These are phyloP conservation scores for Mus pahari DNA, from an alignment of 2,113 vertebrate genomes.

Conservation along the genomic window DNA sequence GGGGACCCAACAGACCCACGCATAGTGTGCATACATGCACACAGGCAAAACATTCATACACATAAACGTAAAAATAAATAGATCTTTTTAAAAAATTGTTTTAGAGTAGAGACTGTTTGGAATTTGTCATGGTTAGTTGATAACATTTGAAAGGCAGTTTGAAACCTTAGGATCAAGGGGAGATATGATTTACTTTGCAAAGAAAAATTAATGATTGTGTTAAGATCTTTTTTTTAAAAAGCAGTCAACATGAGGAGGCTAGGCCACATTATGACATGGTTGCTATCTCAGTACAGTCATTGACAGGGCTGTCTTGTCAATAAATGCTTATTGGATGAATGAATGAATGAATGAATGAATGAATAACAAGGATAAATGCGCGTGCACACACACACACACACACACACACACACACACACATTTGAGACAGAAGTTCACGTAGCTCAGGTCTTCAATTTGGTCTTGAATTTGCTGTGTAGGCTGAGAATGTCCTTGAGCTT, in stretches of 20 bases:
- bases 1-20: background rate
- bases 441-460: background rate
- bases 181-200: slow-evolving; percentile 1
- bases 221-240: slow-evolving; percentile 11
- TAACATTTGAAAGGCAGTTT: background rate
- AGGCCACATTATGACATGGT: background rate
- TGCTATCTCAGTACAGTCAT: background rate
- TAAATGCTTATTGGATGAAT: background rate
- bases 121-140: background rate
- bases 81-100: background rate
- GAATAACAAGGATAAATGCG: background rate
- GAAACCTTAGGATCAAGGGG: background rate
- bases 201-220: slow-evolving; percentile 32
- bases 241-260: background rate
- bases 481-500: background rate
- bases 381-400: background rate
- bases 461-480: too few species aligned
- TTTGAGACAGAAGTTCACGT: background rate
- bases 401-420: background rate
- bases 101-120: background rate
- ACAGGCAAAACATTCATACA: background rate
- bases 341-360: background rate
- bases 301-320: background rate
- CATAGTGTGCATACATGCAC: background rate
- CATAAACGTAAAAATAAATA: background rate